Percentiles rank a stretch among this genome's conserved stretches.
Evolutionary conservation across 2,888 invertebrate genomes (phyloP).

Genomic region (Ectemnius continuus): DNA sequence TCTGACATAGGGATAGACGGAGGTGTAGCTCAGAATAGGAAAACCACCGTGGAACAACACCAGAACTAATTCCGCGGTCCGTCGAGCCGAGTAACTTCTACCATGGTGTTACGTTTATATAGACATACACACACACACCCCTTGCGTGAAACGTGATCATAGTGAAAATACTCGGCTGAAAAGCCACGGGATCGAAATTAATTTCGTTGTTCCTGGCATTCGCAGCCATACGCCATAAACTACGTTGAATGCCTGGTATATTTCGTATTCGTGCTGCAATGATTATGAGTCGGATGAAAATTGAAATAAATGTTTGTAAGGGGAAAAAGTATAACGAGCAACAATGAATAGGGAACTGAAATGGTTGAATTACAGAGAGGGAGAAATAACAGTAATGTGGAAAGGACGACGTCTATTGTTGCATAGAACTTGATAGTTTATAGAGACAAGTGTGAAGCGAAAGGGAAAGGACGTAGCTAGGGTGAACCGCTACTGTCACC

Average conservation of each 20-base stretch:
- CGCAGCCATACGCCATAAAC: too few relatives aligned
- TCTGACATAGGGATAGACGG: not conserved
- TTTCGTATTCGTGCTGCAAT: too few relatives aligned
- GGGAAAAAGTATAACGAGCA: too few relatives aligned
- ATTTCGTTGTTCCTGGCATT: constrained; percentile 16
- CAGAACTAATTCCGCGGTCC: constrained; percentile 51
- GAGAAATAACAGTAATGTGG: too few relatives aligned
- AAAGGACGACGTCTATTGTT: too few relatives aligned
- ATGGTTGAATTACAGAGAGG: too few relatives aligned
- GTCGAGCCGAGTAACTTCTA: constrained; percentile 43
- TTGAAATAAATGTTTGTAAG: too few relatives aligned
- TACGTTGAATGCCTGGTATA: too few relatives aligned
- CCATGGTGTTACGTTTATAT: constrained; percentile 24
- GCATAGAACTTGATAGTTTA: too few relatives aligned
- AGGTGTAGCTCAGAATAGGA: constrained; percentile 20
- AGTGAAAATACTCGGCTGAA: constrained; percentile 47
- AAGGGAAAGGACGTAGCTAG: not conserved
- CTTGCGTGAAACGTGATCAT: constrained; percentile 33
- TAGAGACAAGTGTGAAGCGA: too few relatives aligned
- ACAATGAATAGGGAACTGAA: too few relatives aligned
- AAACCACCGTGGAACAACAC: constrained; percentile 37
- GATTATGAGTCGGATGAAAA: too few relatives aligned
- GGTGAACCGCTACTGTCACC: not conserved
- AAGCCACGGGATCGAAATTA: constrained; percentile 37
- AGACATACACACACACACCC: constrained; percentile 15